Conservation (phyloP, 2,888 invertebrate species). For the Tridacna gigas region DNA sequence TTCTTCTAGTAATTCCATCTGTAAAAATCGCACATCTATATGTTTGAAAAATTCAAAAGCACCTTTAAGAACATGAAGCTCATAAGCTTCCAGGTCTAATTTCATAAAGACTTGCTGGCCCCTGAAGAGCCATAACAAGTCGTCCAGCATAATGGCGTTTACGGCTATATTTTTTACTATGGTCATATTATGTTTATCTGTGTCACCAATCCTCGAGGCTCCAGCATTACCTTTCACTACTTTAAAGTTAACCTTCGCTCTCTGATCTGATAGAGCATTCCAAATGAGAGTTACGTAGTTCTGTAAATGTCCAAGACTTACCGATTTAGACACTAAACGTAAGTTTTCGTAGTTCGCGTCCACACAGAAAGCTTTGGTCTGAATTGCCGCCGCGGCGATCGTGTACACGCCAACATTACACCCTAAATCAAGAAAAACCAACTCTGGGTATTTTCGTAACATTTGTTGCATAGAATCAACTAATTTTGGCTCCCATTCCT, state of each 20-base stretch:
- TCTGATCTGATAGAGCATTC: slow-evolving; percentile 4
- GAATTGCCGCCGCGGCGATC: neutral
- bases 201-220: neutral
- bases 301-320: neutral
- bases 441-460: neutral
- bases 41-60: neutral
- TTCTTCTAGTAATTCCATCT: neutral
- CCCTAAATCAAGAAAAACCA: neutral
- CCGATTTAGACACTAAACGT: neutral
- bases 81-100: neutral
- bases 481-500: neutral
- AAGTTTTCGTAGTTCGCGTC: slow-evolving; percentile 15
- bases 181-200: neutral
- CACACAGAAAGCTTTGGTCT: neutral
- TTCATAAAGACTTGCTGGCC: slow-evolving; percentile 5
- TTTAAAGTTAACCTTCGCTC: neutral
- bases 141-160: neutral
- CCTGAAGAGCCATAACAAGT: neutral
- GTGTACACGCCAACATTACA: slow-evolving; percentile 19
- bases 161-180: neutral
- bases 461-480: neutral
- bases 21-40: neutral
- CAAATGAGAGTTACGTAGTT: slow-evolving; percentile 7
- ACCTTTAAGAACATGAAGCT: neutral
- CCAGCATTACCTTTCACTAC: neutral